phyloP scores from a whole-genome alignment of 2,113 vertebrate genomes.

The Trochalopteron elliotii region DNA sequence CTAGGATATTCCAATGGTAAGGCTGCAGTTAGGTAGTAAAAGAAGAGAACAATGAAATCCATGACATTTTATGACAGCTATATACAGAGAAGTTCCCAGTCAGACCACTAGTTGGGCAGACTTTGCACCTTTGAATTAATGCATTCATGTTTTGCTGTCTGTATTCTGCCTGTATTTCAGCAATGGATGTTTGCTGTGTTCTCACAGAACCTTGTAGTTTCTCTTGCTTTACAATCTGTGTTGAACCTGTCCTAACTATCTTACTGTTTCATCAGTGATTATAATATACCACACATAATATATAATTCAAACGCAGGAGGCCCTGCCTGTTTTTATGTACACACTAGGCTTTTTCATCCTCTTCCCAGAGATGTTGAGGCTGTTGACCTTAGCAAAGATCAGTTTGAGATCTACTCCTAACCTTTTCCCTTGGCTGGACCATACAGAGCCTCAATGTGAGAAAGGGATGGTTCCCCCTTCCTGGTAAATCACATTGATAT shows the following conservation, averaged over 20 bases:
- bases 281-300: background rate
- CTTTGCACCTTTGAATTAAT: background rate
- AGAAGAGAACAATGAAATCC: background rate
- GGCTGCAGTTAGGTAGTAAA: background rate
- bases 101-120: background rate
- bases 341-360: background rate
- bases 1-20: background rate
- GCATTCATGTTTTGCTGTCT: background rate
- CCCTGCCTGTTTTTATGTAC: background rate
- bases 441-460: background rate
- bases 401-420: background rate
- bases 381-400: background rate
- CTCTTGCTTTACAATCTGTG: background rate
- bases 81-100: background rate
- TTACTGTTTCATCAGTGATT: background rate
- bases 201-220: background rate
- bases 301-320: background rate
- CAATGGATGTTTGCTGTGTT: background rate
- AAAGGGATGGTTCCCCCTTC: background rate
- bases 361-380: background rate
- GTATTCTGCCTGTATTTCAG: background rate
- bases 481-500: background rate
- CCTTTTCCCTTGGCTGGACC: background rate
- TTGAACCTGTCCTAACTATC: background rate
- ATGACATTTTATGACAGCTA: background rate